Conservation (phyloP, 2,113 vertebrate species). For the Neotragus moschatus region DNA sequence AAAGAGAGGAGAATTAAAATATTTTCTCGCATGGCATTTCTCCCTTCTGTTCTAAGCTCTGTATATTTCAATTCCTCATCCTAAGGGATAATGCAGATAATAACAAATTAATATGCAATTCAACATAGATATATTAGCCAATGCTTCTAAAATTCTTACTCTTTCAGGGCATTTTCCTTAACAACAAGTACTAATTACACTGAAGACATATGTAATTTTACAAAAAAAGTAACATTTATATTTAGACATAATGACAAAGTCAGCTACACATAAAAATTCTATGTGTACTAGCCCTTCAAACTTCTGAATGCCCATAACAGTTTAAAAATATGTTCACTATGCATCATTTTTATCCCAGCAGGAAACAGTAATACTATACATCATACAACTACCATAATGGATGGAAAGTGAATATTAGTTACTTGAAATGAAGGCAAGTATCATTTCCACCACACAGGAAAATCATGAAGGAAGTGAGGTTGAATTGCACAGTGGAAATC, state of each 20-base stretch:
- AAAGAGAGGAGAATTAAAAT: not conserved
- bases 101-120: not conserved
- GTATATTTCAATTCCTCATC: not conserved
- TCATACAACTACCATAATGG: not conserved
- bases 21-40: not conserved
- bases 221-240: not conserved
- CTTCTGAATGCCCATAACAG: constrained; percentile 11
- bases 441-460: not conserved
- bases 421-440: not conserved
- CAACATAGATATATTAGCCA: not conserved
- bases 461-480: constrained; percentile 3
- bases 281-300: not conserved
- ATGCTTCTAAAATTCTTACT: not conserved
- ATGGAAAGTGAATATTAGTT: constrained; percentile 24
- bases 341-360: constrained; percentile 33
- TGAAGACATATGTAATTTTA: not conserved
- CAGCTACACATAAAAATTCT: not conserved
- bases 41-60: not conserved
- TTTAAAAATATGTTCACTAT: constrained; percentile 4
- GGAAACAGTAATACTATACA: not conserved
- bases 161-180: not conserved
- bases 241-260: not conserved
- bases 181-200: not conserved
- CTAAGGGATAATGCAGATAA: not conserved
- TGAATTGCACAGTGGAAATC: constrained; percentile 15